These are phyloP conservation scores for Centrocercus urophasianus DNA, from an alignment of 2,113 vertebrate genomes.

Conservation along the genomic window DNA sequence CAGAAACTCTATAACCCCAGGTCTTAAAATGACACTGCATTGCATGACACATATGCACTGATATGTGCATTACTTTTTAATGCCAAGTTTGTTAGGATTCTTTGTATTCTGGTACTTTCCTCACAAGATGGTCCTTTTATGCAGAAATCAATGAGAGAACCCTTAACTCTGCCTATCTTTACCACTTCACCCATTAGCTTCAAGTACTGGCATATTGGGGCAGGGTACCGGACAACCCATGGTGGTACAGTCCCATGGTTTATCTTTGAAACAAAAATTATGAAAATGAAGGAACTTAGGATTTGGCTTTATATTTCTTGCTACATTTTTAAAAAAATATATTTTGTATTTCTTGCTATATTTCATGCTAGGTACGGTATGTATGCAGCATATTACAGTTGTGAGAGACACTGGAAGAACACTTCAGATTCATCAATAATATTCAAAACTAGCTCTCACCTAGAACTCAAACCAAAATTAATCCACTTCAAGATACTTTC, in stretches of 20 bases:
- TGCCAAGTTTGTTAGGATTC: too few species aligned
- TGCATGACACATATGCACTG: too few species aligned
- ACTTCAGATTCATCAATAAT: neutral
- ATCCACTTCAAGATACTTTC: neutral
- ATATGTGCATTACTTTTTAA: neutral
- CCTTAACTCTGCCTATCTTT: neutral
- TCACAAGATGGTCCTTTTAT: neutral
- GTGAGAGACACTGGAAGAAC: neutral
- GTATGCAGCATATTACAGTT: rapidly evolving
- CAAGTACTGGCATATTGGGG: neutral
- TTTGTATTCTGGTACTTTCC: neutral
- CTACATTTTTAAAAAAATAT: too few species aligned
- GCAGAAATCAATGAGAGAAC: neutral
- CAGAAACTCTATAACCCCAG: neutral
- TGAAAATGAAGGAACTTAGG: neutral
- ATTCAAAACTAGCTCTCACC: neutral
- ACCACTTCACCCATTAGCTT: neutral
- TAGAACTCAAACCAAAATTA: neutral
- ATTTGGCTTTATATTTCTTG: neutral
- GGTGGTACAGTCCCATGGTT: neutral
- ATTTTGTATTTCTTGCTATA: neutral
- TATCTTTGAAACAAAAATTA: neutral
- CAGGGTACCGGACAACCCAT: neutral
- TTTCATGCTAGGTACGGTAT: neutral
- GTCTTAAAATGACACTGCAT: neutral